Evolutionary conservation across 2,888 invertebrate species (phyloP).

Genomic region (Eilema caniola): DNA sequence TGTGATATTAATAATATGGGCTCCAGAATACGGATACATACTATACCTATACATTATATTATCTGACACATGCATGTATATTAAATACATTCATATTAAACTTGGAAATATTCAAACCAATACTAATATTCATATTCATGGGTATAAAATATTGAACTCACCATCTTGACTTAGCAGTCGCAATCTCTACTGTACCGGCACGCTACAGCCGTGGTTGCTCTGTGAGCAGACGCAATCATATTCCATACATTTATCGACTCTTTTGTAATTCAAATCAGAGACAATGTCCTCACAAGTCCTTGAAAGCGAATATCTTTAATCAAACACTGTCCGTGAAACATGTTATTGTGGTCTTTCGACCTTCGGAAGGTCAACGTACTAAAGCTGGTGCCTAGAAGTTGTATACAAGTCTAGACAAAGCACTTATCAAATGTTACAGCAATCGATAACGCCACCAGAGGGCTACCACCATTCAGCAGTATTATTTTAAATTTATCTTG

Average conservation of each 20-base stretch:
- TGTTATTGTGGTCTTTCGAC: neutral
- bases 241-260: neutral
- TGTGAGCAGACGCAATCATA: too few species aligned
- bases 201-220: too few species aligned
- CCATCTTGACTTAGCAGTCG: neutral
- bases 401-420: conserved; percentile 1
- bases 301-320: neutral
- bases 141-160: neutral
- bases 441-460: neutral
- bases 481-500: too few species aligned
- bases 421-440: neutral
- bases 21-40: neutral
- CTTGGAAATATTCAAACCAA: too few species aligned
- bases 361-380: neutral
- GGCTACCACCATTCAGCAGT: too few species aligned
- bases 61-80: neutral
- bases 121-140: too few species aligned
- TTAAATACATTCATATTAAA: too few species aligned
- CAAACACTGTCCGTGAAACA: neutral
- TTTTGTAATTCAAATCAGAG: neutral
- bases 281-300: neutral
- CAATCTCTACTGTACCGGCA: neutral
- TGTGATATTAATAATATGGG: neutral
- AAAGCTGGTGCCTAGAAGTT: neutral
- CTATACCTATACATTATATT: too few species aligned